A percentile compares a stretch with the other conserved stretches of the same genome.
These are phyloP conservation scores for Drosophila prolongata DNA, from an alignment of 2,888 invertebrate genomes.

Conservation along the genomic window DNA sequence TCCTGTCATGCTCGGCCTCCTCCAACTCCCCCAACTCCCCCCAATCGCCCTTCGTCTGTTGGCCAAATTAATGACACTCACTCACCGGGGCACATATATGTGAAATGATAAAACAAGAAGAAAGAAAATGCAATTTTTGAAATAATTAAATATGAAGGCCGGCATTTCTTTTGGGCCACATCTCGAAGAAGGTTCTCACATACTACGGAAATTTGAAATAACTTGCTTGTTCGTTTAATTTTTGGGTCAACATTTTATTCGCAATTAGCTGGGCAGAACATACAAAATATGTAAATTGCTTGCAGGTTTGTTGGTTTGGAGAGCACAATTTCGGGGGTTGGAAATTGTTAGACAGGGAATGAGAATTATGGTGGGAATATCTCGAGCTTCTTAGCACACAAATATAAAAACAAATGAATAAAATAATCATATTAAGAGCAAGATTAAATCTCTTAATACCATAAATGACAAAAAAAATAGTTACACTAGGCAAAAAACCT, in stretches of 20 bases:
- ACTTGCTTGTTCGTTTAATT: slow-evolving; percentile 30
- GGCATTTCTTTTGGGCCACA: slow-evolving; percentile 35
- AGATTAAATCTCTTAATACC: no score
- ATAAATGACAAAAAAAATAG: no score
- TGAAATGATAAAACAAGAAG: slow-evolving; percentile 46
- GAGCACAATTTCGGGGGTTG: slow-evolving; percentile 1
- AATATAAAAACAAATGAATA: not conserved
- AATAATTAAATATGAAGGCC: slow-evolving; percentile 71
- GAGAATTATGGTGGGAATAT: slow-evolving; percentile 20
- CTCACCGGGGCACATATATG: slow-evolving; percentile 44
- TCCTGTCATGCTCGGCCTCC: slow-evolving; percentile 61
- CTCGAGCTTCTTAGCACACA: not conserved
- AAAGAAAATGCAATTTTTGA: slow-evolving; percentile 66
- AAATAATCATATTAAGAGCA: not conserved
- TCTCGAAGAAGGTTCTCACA: slow-evolving; percentile 38
- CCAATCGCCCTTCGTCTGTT: slow-evolving; percentile 19
- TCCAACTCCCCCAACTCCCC: slow-evolving; percentile 30
- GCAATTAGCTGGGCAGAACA: slow-evolving; percentile 37
- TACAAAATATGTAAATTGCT: slow-evolving; percentile 38
- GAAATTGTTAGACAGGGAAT: not conserved
- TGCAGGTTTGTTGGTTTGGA: slow-evolving; percentile 21
- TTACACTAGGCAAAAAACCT: no score
- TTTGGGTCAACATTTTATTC: slow-evolving; percentile 43
- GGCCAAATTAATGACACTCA: slow-evolving; percentile 67
- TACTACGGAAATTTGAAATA: slow-evolving; percentile 31